Base-by-base conservation (phyloP, 2,888 invertebrate genomes). In the Drosophila infuscata region DNA sequence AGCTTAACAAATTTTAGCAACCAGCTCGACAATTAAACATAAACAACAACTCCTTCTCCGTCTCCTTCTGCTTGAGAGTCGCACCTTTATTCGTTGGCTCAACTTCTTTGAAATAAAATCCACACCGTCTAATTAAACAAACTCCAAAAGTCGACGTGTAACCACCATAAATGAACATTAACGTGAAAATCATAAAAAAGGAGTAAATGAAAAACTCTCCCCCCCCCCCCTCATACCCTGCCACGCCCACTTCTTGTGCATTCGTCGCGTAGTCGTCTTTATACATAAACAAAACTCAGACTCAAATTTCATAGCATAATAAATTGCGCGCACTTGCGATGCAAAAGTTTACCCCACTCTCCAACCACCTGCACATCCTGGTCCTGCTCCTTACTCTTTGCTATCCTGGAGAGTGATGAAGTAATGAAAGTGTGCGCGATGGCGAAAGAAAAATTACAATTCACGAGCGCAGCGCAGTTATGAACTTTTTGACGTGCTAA, bases 131-230 rank as follows among this genome's bases (percentile, higher is more conserved):
- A 86, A 86, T 86, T 86, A 88, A 86, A 87, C 87, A 88, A 86
- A 80, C 86, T 83, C 75, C 80, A 74, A 82, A 91, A 85, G 83
- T 85, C 86, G 83, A 85, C 70, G 86, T 85, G 85, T 85, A 86
- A 86, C 86, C 88, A 89, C 87, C 91, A 91, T 91, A 91, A 91
- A 91, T 91, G 91, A 91, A 88, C 91, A 91, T 91, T 91, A 90
- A 89, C 88, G 82, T 76, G 82, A 83, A 89, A 87, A 84, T 89
- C 87, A 87, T 87, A 88, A 88, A 86, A 86, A 87, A 75, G 77
- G 81, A 82, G 76, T 78, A 61, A 81, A 82, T 69, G 57, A 83
- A 73, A 75, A 82, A 65, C 67, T 70, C 74, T 73, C 58, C 20
- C 12, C 15, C 12, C 15, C 30, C n/a, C 9, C 20, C 20, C 20